Evolutionary conservation across 2,888 invertebrate species (phyloP).

Genomic region (Encarsia formosa): DNA sequence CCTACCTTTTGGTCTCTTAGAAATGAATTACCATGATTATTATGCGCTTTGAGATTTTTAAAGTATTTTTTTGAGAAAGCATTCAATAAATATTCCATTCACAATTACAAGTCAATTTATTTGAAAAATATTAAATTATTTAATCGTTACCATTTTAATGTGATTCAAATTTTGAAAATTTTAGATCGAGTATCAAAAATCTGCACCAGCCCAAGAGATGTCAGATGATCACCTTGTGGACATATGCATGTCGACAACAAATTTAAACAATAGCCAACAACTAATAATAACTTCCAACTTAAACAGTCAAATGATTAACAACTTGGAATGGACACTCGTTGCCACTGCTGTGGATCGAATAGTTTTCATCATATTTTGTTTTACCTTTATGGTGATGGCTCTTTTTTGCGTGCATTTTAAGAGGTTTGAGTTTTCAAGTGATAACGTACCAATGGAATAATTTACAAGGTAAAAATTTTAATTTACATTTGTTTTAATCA

Average conservation of each 20-base stretch:
- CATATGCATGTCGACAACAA: constrained; percentile 31
- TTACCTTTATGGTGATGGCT: constrained; percentile 56
- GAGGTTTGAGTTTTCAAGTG: constrained; percentile 21
- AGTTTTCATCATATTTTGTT: constrained; percentile 57
- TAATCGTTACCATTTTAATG: too few species aligned
- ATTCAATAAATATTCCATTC: too few species aligned
- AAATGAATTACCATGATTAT: too few species aligned
- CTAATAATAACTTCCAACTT: constrained; percentile 24
- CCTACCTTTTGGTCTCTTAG: too few species aligned
- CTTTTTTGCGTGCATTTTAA: constrained; percentile 51
- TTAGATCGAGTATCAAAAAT: constrained; percentile 39
- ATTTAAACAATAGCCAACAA: constrained; percentile 37
- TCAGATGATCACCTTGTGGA: constrained; percentile 35
- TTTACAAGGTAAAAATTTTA: too few species aligned
- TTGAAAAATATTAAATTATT: too few species aligned
- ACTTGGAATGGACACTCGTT: constrained; percentile 63
- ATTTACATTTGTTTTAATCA: too few species aligned
- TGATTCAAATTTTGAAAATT: too few species aligned
- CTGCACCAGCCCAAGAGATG: constrained; percentile 39
- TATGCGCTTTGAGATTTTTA: too few species aligned
- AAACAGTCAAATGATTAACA: constrained; percentile 40
- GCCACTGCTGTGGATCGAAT: constrained; percentile 63
- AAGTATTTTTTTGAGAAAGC: too few species aligned
- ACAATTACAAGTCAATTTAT: too few species aligned
- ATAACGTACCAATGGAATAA: too few species aligned